A percentile compares a stretch with the other conserved stretches of the same genome.
phyloP scores from a whole-genome alignment of 2,113 vertebrate genomes.

The Notarius quadriscutis region DNA sequence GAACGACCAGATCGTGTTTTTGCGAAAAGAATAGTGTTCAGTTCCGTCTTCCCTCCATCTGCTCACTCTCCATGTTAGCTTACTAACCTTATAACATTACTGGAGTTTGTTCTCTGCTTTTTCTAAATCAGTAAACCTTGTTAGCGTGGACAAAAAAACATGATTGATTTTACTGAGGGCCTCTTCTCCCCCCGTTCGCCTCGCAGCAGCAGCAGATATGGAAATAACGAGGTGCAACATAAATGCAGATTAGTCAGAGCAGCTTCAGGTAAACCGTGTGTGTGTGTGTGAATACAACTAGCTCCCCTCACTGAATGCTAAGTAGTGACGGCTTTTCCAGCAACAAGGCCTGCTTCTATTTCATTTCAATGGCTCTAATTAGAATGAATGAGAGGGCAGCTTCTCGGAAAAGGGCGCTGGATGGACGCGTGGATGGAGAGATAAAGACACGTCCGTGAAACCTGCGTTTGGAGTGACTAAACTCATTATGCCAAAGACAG shows the following conservation, averaged over 20 bases:
- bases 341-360: constrained; percentile 57
- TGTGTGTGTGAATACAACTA: constrained; percentile 48
- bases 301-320: constrained; percentile 53
- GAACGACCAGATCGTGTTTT: not conserved
- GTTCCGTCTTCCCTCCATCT: not conserved
- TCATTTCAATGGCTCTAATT: constrained; percentile 57
- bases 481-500: not conserved
- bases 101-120: constrained; percentile 31
- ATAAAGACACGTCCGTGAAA: constrained; percentile 39
- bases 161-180: constrained; percentile 52
- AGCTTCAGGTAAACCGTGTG: constrained; percentile 59
- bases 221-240: constrained; percentile 55
- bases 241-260: constrained; percentile 58
- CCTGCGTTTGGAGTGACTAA: constrained; percentile 1
- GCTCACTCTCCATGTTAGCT: constrained; percentile 15
- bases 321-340: constrained; percentile 38
- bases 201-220: constrained; percentile 49
- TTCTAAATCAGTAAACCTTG: constrained; percentile 46
- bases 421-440: constrained; percentile 43
- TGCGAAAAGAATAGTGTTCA: not conserved
- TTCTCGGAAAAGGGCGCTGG: constrained; percentile 24
- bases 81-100: constrained; percentile 26
- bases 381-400: constrained; percentile 53
- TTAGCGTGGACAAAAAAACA: constrained; percentile 47
- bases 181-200: not conserved